A percentile compares a stretch with the other conserved stretches of the same genome.
These are phyloP conservation scores for Chloebia gouldiae DNA, from an alignment of 2,113 vertebrate genomes.

Conservation along the genomic window DNA sequence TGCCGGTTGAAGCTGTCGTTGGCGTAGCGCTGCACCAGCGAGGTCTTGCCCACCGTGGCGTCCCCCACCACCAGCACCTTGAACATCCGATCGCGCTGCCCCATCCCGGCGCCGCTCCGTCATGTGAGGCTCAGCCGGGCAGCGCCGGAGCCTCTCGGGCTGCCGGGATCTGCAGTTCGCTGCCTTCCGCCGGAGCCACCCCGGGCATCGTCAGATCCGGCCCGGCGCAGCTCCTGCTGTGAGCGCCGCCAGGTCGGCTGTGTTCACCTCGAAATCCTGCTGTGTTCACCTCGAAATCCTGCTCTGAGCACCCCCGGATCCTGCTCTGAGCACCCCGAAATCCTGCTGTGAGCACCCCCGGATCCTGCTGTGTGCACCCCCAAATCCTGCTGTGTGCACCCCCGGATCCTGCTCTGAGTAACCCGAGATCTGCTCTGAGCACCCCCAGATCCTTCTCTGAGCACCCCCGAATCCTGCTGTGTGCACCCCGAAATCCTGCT, in stretches of 20 bases:
- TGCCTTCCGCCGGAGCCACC: neutral
- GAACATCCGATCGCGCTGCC: constrained; percentile 78
- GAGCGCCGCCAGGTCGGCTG: too few relatives aligned
- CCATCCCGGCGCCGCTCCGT: constrained; percentile 50
- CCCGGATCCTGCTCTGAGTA: too few relatives aligned
- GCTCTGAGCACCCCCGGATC: too few relatives aligned
- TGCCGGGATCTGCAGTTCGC: neutral
- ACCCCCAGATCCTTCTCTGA: accelerated
- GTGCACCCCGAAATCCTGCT: too few relatives aligned
- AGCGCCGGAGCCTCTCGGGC: neutral
- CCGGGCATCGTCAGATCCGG: accelerated
- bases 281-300: too few relatives aligned
- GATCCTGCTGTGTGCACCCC: too few relatives aligned
- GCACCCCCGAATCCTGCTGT: accelerated
- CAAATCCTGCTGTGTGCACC: too few relatives aligned
- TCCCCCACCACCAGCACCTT: constrained; percentile 88
- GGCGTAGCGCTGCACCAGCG: constrained; percentile 82
- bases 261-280: too few relatives aligned
- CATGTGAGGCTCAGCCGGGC: constrained; percentile 6
- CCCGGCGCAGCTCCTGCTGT: accelerated
- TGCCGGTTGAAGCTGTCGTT: constrained; percentile 82
- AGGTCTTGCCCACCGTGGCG: constrained; percentile 84
- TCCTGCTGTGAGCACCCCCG: too few relatives aligned
- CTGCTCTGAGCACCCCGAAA: neutral
- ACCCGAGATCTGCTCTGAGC: too few relatives aligned